A percentile compares a stretch with the other conserved stretches of the same genome.
Evolutionary conservation across 2,797 vertebrate species (phyloP).

Genomic region (Craterocephalus amniculus): DNA sequence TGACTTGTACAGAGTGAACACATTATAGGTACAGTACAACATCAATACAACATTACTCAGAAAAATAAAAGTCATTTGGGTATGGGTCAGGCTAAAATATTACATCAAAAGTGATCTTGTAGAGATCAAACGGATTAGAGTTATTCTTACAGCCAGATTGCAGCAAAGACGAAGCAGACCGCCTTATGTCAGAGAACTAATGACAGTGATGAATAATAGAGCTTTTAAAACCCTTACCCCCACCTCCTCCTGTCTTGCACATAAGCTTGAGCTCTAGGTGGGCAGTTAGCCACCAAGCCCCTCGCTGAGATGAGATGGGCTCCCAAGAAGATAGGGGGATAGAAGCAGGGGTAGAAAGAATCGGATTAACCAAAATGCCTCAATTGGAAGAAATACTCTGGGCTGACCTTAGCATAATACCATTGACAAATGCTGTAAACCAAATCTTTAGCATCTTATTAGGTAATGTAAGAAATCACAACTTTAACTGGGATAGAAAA

Average conservation of each 20-base stretch:
- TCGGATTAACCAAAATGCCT: slow-evolving; percentile 76
- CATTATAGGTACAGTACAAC: not conserved
- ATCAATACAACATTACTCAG: not conserved
- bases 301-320: slow-evolving; percentile 65
- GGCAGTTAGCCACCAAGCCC: slow-evolving; percentile 61
- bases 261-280: slow-evolving; percentile 57
- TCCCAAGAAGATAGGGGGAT: slow-evolving; percentile 69
- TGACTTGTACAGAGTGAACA: slow-evolving; percentile 22
- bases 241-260: slow-evolving; percentile 56
- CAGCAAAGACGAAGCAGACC: slow-evolving; percentile 46
- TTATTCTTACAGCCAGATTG: slow-evolving; percentile 49
- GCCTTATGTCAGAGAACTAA: slow-evolving; percentile 64
- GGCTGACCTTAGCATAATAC: slow-evolving; percentile 58
- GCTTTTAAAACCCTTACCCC: slow-evolving; percentile 63
- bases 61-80: slow-evolving; percentile 14
- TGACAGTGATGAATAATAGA: slow-evolving; percentile 66
- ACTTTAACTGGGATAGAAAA: slow-evolving; percentile 33
- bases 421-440: slow-evolving; percentile 60
- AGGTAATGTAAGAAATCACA: slow-evolving; percentile 47
- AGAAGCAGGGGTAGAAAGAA: slow-evolving; percentile 49
- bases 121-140: slow-evolving; percentile 23
- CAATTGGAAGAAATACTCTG: slow-evolving; percentile 60
- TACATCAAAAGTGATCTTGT: slow-evolving; percentile 8
- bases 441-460: slow-evolving; percentile 66
- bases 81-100: slow-evolving; percentile 7